These are phyloP conservation scores for Ethmia dodecea DNA, from an alignment of 2,888 invertebrate species.

Conservation along the genomic window DNA sequence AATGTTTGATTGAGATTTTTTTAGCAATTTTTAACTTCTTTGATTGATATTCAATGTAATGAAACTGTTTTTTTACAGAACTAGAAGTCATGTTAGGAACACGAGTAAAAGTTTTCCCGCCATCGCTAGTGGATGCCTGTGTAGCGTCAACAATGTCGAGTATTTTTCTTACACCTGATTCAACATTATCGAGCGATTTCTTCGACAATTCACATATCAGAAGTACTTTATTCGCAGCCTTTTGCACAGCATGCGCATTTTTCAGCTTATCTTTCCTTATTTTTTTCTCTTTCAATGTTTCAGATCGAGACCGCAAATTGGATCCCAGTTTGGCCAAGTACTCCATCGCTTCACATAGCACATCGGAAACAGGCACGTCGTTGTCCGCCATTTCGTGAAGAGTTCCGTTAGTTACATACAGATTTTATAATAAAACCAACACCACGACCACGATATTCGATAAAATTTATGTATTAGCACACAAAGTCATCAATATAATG, in stretches of 20 bases:
- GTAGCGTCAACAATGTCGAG: constrained; percentile 36
- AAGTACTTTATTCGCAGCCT: constrained; percentile 60
- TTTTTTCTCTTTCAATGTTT: constrained; percentile 53
- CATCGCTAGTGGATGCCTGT: constrained; percentile 29
- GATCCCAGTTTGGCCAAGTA: constrained; percentile 65
- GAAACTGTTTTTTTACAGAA: constrained; percentile 2
- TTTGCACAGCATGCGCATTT: constrained; percentile 58
- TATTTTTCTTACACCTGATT: constrained; percentile 50
- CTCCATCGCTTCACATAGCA: constrained; percentile 61
- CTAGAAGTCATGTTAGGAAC: constrained; percentile 9
- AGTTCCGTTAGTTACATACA: neutral
- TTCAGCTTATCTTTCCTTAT: constrained; percentile 51
- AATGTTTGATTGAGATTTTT: constrained; percentile 51
- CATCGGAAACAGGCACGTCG: constrained; percentile 54
- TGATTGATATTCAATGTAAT: neutral
- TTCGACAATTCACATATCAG: constrained; percentile 66
- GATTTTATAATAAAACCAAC: no score
- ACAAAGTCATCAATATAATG: no score
- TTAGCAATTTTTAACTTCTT: constrained; percentile 43
- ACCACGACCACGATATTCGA: no score
- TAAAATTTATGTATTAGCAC: no score
- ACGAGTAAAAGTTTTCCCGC: constrained; percentile 27
- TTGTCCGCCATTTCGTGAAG: constrained; percentile 53
- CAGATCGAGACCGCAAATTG: constrained; percentile 57
- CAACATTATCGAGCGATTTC: constrained; percentile 65